phyloP scores from a whole-genome alignment of 1,140 invertebrate species.

The Pissodes strobi region DNA sequence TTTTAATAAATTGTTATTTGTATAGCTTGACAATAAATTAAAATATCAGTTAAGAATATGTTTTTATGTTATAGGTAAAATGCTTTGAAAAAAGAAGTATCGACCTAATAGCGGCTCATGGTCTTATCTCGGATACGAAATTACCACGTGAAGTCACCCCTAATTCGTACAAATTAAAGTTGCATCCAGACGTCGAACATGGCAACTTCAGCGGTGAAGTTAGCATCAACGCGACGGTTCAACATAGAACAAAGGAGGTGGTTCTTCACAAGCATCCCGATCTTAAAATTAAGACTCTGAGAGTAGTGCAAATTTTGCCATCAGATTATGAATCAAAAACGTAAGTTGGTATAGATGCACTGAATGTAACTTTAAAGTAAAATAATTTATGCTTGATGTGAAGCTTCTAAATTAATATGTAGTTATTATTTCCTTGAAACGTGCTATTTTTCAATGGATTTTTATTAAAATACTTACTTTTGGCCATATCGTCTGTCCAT shows the following conservation, averaged over 20 bases:
- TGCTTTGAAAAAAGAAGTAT: slow-evolving; percentile 58
- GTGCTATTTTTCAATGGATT: no score
- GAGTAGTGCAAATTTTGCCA: slow-evolving; percentile 45
- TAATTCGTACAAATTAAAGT: slow-evolving; percentile 63
- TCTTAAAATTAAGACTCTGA: slow-evolving; percentile 58
- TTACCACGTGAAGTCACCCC: slow-evolving; percentile 64
- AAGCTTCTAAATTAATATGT: no score
- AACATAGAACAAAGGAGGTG: slow-evolving; percentile 62
- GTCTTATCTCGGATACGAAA: slow-evolving; percentile 61
- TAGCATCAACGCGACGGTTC: slow-evolving; percentile 65
- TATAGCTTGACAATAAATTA: no score
- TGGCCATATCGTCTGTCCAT: no score
- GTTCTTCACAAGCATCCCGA: slow-evolving; percentile 66
- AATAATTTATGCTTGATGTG: no score
- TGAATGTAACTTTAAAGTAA: no score
- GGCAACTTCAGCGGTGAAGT: slow-evolving; percentile 65
- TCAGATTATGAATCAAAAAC: slow-evolving; percentile 46
- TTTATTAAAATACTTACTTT: no score
- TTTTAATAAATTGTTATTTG: no score
- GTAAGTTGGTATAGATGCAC: background rate
- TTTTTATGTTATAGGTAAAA: slow-evolving; percentile 19
- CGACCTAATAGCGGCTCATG: slow-evolving; percentile 64
- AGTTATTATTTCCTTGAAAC: no score
- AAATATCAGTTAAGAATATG: background rate
- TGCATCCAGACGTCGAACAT: slow-evolving; percentile 64